Evolutionary conservation across 1,140 invertebrate genomes (phyloP), one percentile per base, ranked within the genome.

Genomic region (Cephus cinctus): DNA sequence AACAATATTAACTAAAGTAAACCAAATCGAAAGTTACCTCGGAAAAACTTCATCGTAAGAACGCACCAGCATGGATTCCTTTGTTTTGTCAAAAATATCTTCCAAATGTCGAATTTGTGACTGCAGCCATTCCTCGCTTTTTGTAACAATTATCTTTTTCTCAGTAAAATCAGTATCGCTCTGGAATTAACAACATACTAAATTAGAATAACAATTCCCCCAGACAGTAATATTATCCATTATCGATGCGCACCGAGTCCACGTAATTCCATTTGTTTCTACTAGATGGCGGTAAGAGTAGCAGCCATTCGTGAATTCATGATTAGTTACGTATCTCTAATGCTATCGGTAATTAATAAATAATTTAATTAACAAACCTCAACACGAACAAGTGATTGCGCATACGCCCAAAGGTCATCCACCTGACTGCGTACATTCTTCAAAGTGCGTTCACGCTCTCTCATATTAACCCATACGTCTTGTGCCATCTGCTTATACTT

Each of bases 391-490:
- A 85, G 65, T 4, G 79, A 78, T 5, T 78, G 79, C 14, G 81
- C 76, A 20, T 79, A 81, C 16, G 76, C 63, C 38, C 78, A 79
- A 15, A 85, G 63, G 54, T 80, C 79, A 5, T 80, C 70, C 3
- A 83, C 78, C 59, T 81, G 74, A 11, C 69, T 59, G 1, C 76
- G 71, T 0, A 78, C 76, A 5, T 73, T 53, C 44, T 78, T 76
- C 15, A 86, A 63, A 6, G 76, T 78, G 20, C 72, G 62, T 43
- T 83, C 77, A 36, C 83, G 69, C 31, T 81, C 77, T 50, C 79
- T 81, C 81, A 85, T 83, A 47, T 83, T 82, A 11, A 61, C 59
- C 67, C 80, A 80, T 14, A 86, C 79, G 19, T 78, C 70, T 16
- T 71, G 63, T 39, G 82, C 77, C 40, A 85, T 60, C 40, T 64